Evolutionary conservation across 1,140 invertebrate species (phyloP).

Genomic region (Diploscapter pachys): DNA sequence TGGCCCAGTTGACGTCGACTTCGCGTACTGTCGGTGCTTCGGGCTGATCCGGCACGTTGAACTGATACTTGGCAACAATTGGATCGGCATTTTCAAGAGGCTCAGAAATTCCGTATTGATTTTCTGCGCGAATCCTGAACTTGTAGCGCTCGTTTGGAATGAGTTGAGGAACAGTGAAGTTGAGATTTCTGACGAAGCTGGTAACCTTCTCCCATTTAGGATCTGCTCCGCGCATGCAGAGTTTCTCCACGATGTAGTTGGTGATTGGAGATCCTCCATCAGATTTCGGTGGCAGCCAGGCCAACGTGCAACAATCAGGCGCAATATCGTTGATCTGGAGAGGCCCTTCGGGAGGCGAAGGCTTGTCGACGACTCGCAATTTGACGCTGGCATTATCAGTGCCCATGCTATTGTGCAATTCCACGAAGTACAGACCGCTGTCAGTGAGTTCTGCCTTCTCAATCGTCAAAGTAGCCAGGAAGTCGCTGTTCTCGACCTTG

Average conservation of each 20-base stretch:
- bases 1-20: constrained; percentile 73
- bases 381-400: constrained; percentile 64
- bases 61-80: constrained; percentile 87
- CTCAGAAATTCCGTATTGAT: constrained; percentile 91
- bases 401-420: constrained; percentile 70
- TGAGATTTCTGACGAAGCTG: constrained; percentile 84
- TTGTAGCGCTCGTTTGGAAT: constrained; percentile 74
- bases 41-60: constrained; percentile 75
- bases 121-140: constrained; percentile 91
- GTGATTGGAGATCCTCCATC: constrained; percentile 93
- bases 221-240: constrained; percentile 46
- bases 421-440: constrained; percentile 84
- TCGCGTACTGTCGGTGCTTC: constrained; percentile 76
- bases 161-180: constrained; percentile 79
- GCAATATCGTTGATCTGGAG: constrained; percentile 86
- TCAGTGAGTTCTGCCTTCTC: constrained; percentile 82
- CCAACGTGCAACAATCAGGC: constrained; percentile 83
- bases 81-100: constrained; percentile 81
- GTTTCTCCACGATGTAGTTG: constrained; percentile 92
- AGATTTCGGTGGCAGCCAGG: constrained; percentile 84
- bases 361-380: constrained; percentile 68
- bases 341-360: constrained; percentile 80
- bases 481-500: constrained; percentile 77
- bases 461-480: constrained; percentile 77
- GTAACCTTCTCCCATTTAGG: constrained; percentile 82